Percentiles rank a stretch among this genome's conserved stretches.
Conservation (phyloP, 2,113 vertebrate genomes). For the Pseudopipra pipra region DNA sequence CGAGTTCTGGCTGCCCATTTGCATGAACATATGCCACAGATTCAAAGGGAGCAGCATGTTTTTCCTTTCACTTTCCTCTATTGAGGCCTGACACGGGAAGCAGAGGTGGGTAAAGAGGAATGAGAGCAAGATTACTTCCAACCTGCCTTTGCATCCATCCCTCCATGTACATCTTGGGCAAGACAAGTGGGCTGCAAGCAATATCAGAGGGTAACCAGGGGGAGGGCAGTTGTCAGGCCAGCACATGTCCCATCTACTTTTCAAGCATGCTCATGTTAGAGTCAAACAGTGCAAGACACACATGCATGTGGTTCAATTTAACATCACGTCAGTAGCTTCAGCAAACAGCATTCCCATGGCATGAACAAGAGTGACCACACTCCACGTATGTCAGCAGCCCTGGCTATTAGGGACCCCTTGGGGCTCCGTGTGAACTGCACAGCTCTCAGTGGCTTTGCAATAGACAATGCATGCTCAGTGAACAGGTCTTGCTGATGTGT, state of each 20-base stretch:
- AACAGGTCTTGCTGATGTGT: neutral
- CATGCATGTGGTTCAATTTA: neutral
- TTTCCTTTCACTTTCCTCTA: neutral
- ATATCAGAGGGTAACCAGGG: neutral
- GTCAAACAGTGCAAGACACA: no score
- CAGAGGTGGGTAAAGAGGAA: neutral
- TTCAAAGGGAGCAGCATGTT: neutral
- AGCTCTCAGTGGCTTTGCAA: neutral
- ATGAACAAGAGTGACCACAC: neutral
- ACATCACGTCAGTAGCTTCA: neutral
- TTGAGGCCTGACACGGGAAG: neutral
- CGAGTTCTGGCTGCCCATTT: neutral
- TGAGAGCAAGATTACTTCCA: neutral
- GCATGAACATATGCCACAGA: neutral
- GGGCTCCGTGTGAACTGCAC: neutral
- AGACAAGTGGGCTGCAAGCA: neutral
- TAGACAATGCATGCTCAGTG: fast-evolving
- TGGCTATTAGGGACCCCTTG: fast-evolving
- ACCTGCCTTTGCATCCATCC: neutral
- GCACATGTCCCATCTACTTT: neutral
- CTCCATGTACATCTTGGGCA: fast-evolving
- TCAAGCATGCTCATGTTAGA: neutral
- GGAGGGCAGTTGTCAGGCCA: neutral
- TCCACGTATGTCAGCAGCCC: fast-evolving
- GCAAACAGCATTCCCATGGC: fast-evolving